Base-by-base conservation (phyloP, 1,140 invertebrate genomes). In the Drosophila albomicans region DNA sequence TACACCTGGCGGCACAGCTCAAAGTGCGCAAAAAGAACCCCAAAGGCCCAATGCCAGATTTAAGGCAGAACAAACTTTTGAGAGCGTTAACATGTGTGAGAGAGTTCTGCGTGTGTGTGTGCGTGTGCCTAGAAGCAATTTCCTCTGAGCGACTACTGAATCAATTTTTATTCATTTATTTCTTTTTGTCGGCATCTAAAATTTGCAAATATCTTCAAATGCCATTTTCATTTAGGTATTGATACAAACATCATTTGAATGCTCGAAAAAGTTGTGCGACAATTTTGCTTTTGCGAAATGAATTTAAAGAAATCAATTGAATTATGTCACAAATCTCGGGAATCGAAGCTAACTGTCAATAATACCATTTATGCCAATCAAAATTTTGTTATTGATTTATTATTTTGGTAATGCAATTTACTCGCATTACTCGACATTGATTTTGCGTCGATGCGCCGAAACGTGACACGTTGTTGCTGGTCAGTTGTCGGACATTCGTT, bases 401-500 rank as follows among this genome's bases (percentile, higher is more conserved):
- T 89, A 79, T 89, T 89, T 89, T 70, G 81, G 81, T 89, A 88
- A 88, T 88, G 85, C 85, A 85, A 88, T 88, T 88, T 79, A 52
- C 43, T 45, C 7, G 46, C 56, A 58, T 4, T 6, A 46, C n/a
- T 25, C 35, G n/a, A 41, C 38, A 16, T 13, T 41, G 61, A 51
- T 78, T 81, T 72, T 69, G 20, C 69, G 59, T 41, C 41, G 10
- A 30, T 67, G 13, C 11, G 13, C 5, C n/a, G n/a, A 75, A 66
- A 80, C 66, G 78, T 79, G 74, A 45, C 65, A 57, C 13, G 16
- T 38, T 46, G 46, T 43, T 30, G 7, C 38, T 49, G 45, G 30
- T 49, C 59, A 48, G 43, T 61, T 58, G 69, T 25, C 20, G 20
- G 20, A 25, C 20, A 25, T 25, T 25, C 20, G 3, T 0, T 75